Evolutionary conservation across 2,888 invertebrate genomes (phyloP), one percentile per base, ranked within the genome.

Genomic region (Anoncus sp.): DNA sequence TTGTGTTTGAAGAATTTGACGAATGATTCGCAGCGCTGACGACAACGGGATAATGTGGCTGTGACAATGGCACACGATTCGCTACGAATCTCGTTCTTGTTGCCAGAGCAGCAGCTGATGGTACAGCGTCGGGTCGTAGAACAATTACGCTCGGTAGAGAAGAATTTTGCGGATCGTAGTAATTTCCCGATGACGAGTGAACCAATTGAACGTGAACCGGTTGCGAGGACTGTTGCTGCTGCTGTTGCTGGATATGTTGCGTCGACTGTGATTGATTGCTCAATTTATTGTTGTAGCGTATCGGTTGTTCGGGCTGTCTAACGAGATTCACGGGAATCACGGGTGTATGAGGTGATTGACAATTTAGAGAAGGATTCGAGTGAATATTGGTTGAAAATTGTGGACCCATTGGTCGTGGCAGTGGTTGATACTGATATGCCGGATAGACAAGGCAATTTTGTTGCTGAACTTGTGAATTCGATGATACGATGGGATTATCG

Each of bases 351-450:
- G 71, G 40, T 5, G 81, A 27, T 10, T 62, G 49, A 43, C 77
- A 83, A 4, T 83, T 82, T 6, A 76, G 43, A 20, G 80, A 55
- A 7, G 71, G 45, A 74, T 83, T 87, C 0, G 85, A 84, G 79
- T 85, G 85, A 40, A 87, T 70, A 31, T 87, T 87, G 0, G 88
- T 84, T 14, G 86, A 81, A 35, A 85, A 89, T n/a, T 87, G 86
- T 2, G 87, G 85, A 45, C 85, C 81, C 80, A 88, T 85, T 67
- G 85, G 87, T 18, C 87, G 84, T 3, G 85, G 85, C 51, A 88
- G 59, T 49, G 85, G 86, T 18, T 86, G 87, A 79, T 86, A 86
- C 14, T 87, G 87, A 57, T 88, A 87, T 1, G 84, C 75, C 7
- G 85, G 82, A 77, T 87, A 88, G 3, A 85, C 83, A 0, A 85